A percentile compares a stretch with the other conserved stretches of the same genome.
These are phyloP conservation scores for Odontocolon sp. DNA, from an alignment of 2,888 invertebrate species.

Conservation along the genomic window DNA sequence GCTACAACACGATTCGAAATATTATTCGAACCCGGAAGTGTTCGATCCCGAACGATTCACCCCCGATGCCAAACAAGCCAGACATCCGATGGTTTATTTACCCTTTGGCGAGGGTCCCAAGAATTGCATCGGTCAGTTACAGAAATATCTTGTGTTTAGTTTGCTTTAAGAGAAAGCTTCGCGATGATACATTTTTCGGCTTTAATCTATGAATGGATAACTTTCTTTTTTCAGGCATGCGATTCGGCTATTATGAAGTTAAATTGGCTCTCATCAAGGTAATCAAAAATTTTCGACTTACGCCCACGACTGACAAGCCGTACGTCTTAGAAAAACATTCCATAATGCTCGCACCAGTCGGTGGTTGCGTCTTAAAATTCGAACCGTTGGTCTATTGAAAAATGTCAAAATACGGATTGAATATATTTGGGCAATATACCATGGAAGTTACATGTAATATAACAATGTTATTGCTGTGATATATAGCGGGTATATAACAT, in stretches of 20 bases:
- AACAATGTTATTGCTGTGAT: no score
- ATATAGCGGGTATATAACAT: no score
- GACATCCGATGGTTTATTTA: slow-evolving; percentile 57
- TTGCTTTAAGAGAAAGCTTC: neutral
- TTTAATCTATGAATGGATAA: neutral
- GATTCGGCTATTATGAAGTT: slow-evolving; percentile 75
- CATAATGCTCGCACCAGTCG: slow-evolving; percentile 67
- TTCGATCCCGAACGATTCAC: slow-evolving; percentile 62
- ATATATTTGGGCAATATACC: no score
- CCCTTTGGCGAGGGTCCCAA: slow-evolving; percentile 64
- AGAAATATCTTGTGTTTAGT: neutral
- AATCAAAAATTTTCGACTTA: slow-evolving; percentile 74
- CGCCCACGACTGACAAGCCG: slow-evolving; percentile 71
- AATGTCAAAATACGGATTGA: neutral
- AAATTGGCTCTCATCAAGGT: slow-evolving; percentile 77
- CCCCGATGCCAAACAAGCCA: slow-evolving; percentile 29
- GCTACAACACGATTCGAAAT: slow-evolving; percentile 55
- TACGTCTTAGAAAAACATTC: slow-evolving; percentile 65
- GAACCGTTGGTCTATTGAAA: slow-evolving; percentile 13
- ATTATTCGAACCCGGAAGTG: slow-evolving; percentile 57
- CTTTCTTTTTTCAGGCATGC: slow-evolving; percentile 42
- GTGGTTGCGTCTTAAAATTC: slow-evolving; percentile 72
- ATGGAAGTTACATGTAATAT: no score
- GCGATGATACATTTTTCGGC: slow-evolving; percentile 15
- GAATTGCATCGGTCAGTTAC: slow-evolving; percentile 62